phyloP scores from a whole-genome alignment of 2,113 vertebrate species.

The Dasyornis broadbenti region DNA sequence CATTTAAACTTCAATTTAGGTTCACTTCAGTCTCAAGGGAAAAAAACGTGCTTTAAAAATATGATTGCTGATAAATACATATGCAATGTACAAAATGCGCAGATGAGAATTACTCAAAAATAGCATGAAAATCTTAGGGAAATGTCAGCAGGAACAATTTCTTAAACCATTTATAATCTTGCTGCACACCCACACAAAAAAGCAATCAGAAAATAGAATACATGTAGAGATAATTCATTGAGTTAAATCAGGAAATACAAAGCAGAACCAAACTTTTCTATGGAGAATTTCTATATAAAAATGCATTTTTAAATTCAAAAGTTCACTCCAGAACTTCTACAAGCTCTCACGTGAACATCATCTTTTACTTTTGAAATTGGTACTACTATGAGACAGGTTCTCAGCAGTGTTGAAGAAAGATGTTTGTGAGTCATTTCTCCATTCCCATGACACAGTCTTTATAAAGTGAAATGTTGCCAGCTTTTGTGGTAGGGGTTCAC shows the following conservation, averaged over 20 bases:
- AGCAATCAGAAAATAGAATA: background rate
- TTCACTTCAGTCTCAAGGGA: background rate
- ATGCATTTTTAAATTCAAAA: background rate
- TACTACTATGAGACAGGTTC: background rate
- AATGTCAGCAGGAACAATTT: slow-evolving; percentile 1
- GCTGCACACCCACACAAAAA: background rate
- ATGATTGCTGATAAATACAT: background rate
- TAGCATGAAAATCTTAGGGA: background rate
- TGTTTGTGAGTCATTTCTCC: background rate
- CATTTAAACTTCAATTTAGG: background rate
- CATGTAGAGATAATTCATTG: background rate
- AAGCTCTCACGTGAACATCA: background rate
- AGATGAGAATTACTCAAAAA: background rate
- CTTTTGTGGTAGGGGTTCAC: background rate
- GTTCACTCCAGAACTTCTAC: background rate
- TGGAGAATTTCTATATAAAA: background rate
- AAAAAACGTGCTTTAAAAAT: slow-evolving; percentile 1
- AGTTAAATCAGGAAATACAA: background rate
- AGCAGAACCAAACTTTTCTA: background rate
- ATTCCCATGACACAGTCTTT: background rate
- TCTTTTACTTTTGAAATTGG: background rate
- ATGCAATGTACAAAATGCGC: background rate
- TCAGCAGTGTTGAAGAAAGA: background rate
- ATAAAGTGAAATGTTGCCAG: background rate
- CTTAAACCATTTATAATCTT: background rate